phyloP scores from a whole-genome alignment of 2,888 invertebrate species.

The Clivina fossor region DNA sequence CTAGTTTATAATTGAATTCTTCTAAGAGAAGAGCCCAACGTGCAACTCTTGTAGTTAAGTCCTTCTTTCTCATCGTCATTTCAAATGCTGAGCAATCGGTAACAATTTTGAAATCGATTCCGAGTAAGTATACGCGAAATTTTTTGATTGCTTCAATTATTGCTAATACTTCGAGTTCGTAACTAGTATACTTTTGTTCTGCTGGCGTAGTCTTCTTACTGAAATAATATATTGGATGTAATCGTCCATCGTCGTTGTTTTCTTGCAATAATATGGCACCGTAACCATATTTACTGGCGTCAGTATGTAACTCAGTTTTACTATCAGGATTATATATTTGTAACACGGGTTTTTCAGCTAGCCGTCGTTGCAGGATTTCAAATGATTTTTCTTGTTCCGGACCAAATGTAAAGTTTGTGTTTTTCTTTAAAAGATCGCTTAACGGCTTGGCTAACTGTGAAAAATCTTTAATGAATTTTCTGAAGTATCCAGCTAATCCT shows the following conservation, averaged over 20 bases:
- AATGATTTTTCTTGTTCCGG: neutral
- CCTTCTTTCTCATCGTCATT: constrained; percentile 4
- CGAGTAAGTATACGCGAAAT: constrained; percentile 46
- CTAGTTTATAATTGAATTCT: too few relatives aligned
- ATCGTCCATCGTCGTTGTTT: constrained; percentile 31
- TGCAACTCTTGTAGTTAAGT: neutral
- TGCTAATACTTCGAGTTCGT: constrained; percentile 28
- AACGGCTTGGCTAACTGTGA: constrained; percentile 18
- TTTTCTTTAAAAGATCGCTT: constrained; percentile 16
- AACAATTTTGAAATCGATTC: constrained; percentile 43
- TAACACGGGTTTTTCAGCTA: constrained; percentile 5
- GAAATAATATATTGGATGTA: constrained; percentile 41
- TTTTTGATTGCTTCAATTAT: constrained; percentile 29
- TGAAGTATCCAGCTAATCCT: constrained; percentile 38
- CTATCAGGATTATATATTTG: neutral
- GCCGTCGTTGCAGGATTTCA: neutral
- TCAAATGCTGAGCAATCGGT: constrained; percentile 39
- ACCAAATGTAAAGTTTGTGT: constrained; percentile 5
- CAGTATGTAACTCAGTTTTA: constrained; percentile 13
- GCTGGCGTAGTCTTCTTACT: constrained; percentile 40
- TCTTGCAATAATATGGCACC: constrained; percentile 26
- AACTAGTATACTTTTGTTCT: constrained; percentile 7
- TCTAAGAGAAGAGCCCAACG: too few relatives aligned
- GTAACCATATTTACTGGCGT: constrained; percentile 19
- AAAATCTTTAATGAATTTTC: constrained; percentile 27